phyloP scores from a whole-genome alignment of 2,888 invertebrate genomes.

The Acleris cristana region DNA sequence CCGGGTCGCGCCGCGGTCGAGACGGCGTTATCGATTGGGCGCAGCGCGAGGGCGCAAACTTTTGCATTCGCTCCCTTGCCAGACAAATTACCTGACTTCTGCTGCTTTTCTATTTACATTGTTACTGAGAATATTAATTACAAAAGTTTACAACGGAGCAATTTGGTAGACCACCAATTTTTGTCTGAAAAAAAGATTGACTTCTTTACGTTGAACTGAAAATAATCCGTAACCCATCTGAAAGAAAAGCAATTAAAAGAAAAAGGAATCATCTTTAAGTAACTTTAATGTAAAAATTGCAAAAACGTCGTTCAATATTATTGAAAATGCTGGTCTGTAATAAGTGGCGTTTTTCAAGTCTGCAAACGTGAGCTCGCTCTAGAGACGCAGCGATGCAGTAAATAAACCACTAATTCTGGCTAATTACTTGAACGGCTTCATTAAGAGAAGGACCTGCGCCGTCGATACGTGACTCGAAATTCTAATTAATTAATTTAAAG shows the following conservation, averaged over 20 bases:
- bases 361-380: not conserved
- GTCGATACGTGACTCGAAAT: constrained; percentile 64
- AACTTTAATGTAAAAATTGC: too few species aligned
- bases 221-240: too few species aligned
- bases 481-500: constrained; percentile 52
- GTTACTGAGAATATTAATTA: constrained; percentile 32
- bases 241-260: too few species aligned
- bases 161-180: not conserved
- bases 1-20: constrained; percentile 51
- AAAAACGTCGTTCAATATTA: too few species aligned
- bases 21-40: constrained; percentile 77
- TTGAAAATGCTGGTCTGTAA: too few species aligned
- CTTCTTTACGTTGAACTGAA: too few species aligned
- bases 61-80: constrained; percentile 67
- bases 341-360: too few species aligned
- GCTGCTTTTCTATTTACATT: constrained; percentile 47
- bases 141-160: not conserved
- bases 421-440: constrained; percentile 71
- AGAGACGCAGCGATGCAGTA: constrained; percentile 15
- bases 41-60: constrained; percentile 64
- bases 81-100: constrained; percentile 62
- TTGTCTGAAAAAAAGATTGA: too few species aligned
- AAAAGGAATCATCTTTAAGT: too few species aligned
- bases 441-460: constrained; percentile 57
- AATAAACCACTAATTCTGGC: constrained; percentile 47